Evolutionary conservation across 2,113 vertebrate genomes (phyloP).

Genomic region (Ceyx cyanopectus): DNA sequence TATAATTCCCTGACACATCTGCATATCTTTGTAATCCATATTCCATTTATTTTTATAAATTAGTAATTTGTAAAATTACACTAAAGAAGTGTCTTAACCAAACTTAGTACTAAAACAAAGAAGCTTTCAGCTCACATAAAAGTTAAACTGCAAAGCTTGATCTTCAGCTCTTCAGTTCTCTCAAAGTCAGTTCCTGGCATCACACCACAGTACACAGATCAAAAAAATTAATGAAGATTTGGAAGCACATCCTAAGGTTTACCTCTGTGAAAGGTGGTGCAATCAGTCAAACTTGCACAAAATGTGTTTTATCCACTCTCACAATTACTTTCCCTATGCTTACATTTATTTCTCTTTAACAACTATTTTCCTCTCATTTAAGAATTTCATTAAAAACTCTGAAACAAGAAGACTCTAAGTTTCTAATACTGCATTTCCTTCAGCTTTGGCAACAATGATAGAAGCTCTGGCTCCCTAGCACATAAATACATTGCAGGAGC

Average conservation of each 20-base stretch:
- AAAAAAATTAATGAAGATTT: not conserved
- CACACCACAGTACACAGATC: not conserved
- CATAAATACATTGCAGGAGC: not conserved
- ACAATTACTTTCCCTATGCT: not conserved
- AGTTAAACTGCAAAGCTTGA: not conserved
- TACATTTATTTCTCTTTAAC: not conserved
- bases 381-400: not conserved
- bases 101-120: not conserved
- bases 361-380: not conserved
- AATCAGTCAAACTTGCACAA: not conserved
- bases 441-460: not conserved
- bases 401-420: not conserved
- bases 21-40: not conserved
- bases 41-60: not conserved
- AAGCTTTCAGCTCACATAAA: not conserved
- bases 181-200: not conserved
- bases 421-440: not conserved
- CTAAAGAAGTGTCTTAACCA: not conserved
- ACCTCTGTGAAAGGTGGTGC: not conserved
- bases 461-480: not conserved
- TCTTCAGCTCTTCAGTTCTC: not conserved
- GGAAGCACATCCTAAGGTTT: not conserved
- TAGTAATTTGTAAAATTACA: not conserved
- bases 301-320: not conserved
- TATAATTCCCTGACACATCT: not conserved